Evolutionary conservation across 2,888 invertebrate species (phyloP), one percentile per base, ranked within the genome.

Genomic region (Incurvaria masculella): DNA sequence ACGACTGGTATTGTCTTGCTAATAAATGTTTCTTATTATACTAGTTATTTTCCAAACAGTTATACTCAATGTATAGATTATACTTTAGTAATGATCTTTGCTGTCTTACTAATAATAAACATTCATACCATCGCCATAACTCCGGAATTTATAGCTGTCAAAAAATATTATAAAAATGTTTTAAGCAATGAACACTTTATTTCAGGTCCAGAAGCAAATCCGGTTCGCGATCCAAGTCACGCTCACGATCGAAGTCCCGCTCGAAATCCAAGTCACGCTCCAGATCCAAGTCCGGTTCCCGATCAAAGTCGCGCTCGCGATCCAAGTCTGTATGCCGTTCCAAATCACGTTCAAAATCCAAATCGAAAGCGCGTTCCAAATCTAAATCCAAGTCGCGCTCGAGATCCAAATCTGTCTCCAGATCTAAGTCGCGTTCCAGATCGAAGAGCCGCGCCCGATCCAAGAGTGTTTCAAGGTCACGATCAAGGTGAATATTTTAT

Each of bases 221-320:
- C 11, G 46, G 48, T 38, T 49, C 49, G 41, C 60, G 74, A 1
- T 72, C 73, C 3, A 49, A 68, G 44, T 71, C 78, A 21, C 61
- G 69, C 23, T 73, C 79, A 0, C 55, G 66, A 3, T 75, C 73
- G 1, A 60, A 70, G 42, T 74, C 76, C 11, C 57, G 60, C 18
- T 68, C 69, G 16, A 55, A 54, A 53, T 60, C 65, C 0, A 57
- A 59, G 42, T 72, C 66, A 19, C 46, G 60, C 47, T 57, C 61
- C 20, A 51, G 54, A 40, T 59, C 69, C 1, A 52, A 61, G 17
- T 65, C 66, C 0, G 63, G 65, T 41, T 68, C 68, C 8, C 53
- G 68, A 1, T 75, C 72, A 0, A 54, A 62, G 16, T 71, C 70
- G 1, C 44, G 57, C 19, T 60, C 58, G 16, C 50, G 52, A 11